Base-by-base conservation (phyloP, 2,888 invertebrate genomes). In the Zelleria hepariella region DNA sequence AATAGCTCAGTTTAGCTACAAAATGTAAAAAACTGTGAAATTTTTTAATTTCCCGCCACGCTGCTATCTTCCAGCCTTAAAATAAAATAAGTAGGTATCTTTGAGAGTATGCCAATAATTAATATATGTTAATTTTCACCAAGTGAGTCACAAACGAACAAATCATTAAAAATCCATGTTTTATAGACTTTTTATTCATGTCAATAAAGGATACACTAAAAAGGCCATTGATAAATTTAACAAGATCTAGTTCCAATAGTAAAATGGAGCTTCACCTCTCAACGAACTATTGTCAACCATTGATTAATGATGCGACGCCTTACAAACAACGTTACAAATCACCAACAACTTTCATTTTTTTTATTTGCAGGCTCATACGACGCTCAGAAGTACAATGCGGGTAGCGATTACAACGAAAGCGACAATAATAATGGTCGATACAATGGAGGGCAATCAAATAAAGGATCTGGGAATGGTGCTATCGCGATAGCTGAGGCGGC, bases 341-440 rank as follows among this genome's bases (percentile, higher is more conserved):
- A 73, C 70, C 70, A 60, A 74, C 72, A 75, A 82, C 85, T 88
- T 87, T 87, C 85, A 65, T 86, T 87, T 78, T 85, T n/a, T 15
- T 83, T 78, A 80, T 80, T 87, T 82, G 70, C 85, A 88, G 88
- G 87, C 77, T 82, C 86, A 62, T 87, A 87, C 74, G 79, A 85
- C 63, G 77, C 82, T 63, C 75, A 79, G 68, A 86, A 82, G 67
- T 82, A 87, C 78, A 86, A 87, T 80, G 70, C 73, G 52, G 82
- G 71, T 65, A 72, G 75, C 65, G 80, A 82, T 77, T 78, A 82
- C 72, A 70, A 77, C 64, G 76, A 77, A 68, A 74, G 68, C 66
- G 75, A 72, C 63, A 70, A 65, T 64, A 62, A 67, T 64, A 72
- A 67, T 69, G 67, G 64, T 54, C 72, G 70, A 68, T 73, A 77